Conservation (phyloP, 2,113 vertebrate genomes). For the Chamaea fasciata region DNA sequence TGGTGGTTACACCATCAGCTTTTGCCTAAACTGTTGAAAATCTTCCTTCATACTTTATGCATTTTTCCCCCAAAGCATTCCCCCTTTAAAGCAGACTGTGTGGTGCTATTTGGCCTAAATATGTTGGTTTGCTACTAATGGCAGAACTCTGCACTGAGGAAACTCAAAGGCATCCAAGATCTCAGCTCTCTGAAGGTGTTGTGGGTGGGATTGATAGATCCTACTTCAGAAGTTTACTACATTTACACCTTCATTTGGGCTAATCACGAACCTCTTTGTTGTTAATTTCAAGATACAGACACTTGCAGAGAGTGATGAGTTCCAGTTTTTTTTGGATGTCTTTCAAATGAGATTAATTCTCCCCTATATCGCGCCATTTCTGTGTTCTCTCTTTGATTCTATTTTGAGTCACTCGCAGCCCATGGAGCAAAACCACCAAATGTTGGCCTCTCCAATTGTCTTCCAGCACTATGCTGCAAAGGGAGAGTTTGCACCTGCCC, state of each 20-base stretch:
- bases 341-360: neutral
- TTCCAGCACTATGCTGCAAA: accelerated
- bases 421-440: neutral
- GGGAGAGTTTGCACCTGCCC: neutral
- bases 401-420: neutral
- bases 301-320: neutral
- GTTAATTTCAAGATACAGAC: neutral
- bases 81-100: neutral
- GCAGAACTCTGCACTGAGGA: neutral
- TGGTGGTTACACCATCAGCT: neutral
- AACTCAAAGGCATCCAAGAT: neutral
- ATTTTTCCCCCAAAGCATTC: neutral
- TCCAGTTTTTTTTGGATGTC: neutral
- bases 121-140: neutral
- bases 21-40: neutral
- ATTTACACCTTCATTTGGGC: neutral
- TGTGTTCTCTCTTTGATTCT: neutral
- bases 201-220: neutral
- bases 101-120: neutral
- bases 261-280: neutral
- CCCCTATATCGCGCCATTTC: accelerated
- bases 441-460: neutral
- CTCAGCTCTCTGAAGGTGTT: neutral
- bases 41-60: neutral
- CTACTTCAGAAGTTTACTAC: neutral